Percentiles rank a stretch among this genome's conserved stretches.
phyloP scores from a whole-genome alignment of 2,113 vertebrate genomes.

The Propithecus coquereli region DNA sequence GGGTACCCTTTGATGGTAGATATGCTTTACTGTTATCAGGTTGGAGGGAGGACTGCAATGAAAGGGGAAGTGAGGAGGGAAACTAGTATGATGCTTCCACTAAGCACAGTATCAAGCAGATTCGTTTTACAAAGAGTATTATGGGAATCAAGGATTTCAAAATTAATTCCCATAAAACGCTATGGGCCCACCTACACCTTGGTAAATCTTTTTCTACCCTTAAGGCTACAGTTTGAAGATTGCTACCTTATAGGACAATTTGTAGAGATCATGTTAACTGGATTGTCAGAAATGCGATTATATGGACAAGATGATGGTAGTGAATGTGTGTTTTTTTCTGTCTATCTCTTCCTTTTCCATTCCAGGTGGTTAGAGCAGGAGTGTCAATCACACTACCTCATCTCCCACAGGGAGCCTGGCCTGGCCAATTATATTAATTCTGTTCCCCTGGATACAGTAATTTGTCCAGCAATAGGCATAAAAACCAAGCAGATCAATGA shows the following conservation, averaged over 20 bases:
- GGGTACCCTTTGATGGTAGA: background rate
- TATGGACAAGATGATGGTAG: background rate
- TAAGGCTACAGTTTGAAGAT: background rate
- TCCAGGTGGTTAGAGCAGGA: background rate
- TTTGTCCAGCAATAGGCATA: background rate
- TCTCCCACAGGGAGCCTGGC: background rate
- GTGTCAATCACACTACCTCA: background rate
- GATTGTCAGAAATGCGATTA: background rate
- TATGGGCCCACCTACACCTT: background rate
- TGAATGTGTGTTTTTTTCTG: background rate
- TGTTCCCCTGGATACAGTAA: background rate
- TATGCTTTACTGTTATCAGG: background rate
- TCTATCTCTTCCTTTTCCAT: background rate
- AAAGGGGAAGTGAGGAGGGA: background rate
- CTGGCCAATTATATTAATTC: background rate
- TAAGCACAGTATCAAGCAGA: background rate
- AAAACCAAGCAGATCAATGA: background rate
- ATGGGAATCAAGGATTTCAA: background rate
- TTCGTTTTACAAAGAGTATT: background rate
- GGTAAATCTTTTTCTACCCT: background rate
- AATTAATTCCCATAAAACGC: background rate
- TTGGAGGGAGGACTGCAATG: background rate
- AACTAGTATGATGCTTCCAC: background rate
- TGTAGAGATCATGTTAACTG: background rate
- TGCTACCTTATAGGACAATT: background rate